Base-by-base conservation (phyloP, 2,888 invertebrate genomes). In the Exephanes ischioxanthus region DNA sequence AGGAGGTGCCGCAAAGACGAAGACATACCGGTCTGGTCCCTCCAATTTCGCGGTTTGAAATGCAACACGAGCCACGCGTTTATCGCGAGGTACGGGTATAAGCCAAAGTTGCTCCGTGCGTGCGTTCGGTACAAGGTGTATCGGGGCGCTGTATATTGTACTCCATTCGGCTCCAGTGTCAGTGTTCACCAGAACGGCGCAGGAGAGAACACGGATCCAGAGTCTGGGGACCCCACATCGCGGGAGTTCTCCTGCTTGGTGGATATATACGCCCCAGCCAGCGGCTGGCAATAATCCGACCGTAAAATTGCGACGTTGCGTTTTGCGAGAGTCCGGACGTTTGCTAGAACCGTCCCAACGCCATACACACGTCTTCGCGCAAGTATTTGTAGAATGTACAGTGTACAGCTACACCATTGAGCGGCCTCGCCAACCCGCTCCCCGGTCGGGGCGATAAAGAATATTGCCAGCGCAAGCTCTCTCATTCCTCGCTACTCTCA, bases 221-320 rank as follows among this genome's bases (percentile, higher is more conserved):
- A 68, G 73, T 61, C 53, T 68, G 73, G 45, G 45, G 78, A 53
- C 63, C 63, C 81, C 81, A 61, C 66, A 85, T 85, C 73, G 51
- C 53, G 84, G 45, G 45, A 70, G 51, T 73, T 78, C 77, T 78
- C 53, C 48, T 63, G 66, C 33, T 71, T 3, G 45, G 63, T 2
- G 58, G 73, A 67, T 48, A 48, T 48, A 45, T 73, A 78, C 26
- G 70, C 51, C 11, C 53, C 55, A 83, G 79, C 84, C 37, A 79
- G 71, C 83, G 67, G 80, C 71, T 80, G 84, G 83, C 83, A 86
- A 87, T 83, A 87, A 86, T 85, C 78, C 86, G 76, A 86, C 78
- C 86, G 86, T 87, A 84, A 87, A 87, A 87, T 87, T 87, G 86
- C 84, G 77, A 84, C 83, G 81, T 81, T 87, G 84, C 86, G 75